Evolutionary conservation across 2,797 vertebrate genomes (phyloP), one percentile per base, ranked within the genome.

Genomic region (Alcedo atthis): DNA sequence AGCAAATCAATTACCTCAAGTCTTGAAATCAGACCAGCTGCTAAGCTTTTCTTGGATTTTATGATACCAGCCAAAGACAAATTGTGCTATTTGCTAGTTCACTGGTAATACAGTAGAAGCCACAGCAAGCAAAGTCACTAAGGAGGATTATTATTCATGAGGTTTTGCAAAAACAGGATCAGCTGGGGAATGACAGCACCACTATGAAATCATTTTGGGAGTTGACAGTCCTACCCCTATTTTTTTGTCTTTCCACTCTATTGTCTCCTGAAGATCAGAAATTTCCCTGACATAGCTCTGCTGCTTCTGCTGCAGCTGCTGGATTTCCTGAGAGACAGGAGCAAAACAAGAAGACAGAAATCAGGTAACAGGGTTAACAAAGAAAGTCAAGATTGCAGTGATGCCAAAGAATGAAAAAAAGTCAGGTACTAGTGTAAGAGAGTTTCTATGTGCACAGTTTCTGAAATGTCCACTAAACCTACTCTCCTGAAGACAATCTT

Each of bases 221-320:
- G 87, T 16, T 67, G 24, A 71, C 18, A 94, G 49, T 89, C 98
- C 97, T 99, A 99, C 99, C 99, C 98, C 98, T 95, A 99, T 99
- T 98, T 99, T 99, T 98, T 98, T 99, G 98, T 99, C 98, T 98
- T 99, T 99, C 99, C 99, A 99, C 62, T 99, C 99, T 98, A 99
- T 97, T 46, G 99, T 99, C 97, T 99, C 99, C 97, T 99, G 98
- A 73, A 99, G 98, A 95, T 99, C 99, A 85, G 98, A 98, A 84
- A 99, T 98, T 95, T 99, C 99, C 97, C 98, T 98, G 97, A 97
- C 92, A 98, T 97, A 98, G 96, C 96, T 97, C 48, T 98, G 98
- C 96, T 99, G 98, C 96, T 99, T 99, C 96, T 99, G 93, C 61
- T 98, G 98, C 93, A 99, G 98, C 97, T 99, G 99, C 71, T 98